These are phyloP conservation scores for Zenarchopterus dispar DNA, from an alignment of 2,797 vertebrate species.

Conservation along the genomic window DNA sequence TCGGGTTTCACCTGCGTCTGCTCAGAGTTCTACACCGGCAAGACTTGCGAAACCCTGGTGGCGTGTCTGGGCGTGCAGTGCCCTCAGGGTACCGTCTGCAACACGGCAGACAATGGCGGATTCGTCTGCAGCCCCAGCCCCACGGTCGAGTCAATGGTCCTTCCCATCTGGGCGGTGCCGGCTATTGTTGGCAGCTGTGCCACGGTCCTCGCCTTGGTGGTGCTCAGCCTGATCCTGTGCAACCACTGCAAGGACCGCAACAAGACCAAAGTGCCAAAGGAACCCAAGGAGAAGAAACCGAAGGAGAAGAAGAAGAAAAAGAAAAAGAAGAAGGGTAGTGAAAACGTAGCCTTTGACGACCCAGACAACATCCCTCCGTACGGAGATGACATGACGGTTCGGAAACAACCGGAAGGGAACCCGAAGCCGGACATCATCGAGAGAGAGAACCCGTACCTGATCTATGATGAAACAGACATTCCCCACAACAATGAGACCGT, in stretches of 20 bases:
- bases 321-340: constrained; percentile 95
- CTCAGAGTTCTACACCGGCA: constrained; percentile 88
- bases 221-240: constrained; percentile 93
- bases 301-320: constrained; percentile 98
- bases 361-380: constrained; percentile 95
- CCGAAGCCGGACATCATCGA: constrained; percentile 98
- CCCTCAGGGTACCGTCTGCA: constrained; percentile 85
- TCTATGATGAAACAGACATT: constrained; percentile 95
- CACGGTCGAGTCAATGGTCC: constrained; percentile 77
- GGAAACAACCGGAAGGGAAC: constrained; percentile 97
- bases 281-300: constrained; percentile 88
- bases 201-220: constrained; percentile 89
- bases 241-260: constrained; percentile 91
- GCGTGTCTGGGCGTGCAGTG: constrained; percentile 91
- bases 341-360: constrained; percentile 96
- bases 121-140: constrained; percentile 83
- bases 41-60: constrained; percentile 87
- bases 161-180: constrained; percentile 96
- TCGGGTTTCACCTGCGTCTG: constrained; percentile 89
- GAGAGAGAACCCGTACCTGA: constrained; percentile 96
- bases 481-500: constrained; percentile 87
- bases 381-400: constrained; percentile 93
- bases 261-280: constrained; percentile 86
- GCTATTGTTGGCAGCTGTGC: constrained; percentile 96
- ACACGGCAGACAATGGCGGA: constrained; percentile 78